These are phyloP conservation scores for Semaprochilodus insignis DNA, from an alignment of 2,797 vertebrate species.

Conservation along the genomic window DNA sequence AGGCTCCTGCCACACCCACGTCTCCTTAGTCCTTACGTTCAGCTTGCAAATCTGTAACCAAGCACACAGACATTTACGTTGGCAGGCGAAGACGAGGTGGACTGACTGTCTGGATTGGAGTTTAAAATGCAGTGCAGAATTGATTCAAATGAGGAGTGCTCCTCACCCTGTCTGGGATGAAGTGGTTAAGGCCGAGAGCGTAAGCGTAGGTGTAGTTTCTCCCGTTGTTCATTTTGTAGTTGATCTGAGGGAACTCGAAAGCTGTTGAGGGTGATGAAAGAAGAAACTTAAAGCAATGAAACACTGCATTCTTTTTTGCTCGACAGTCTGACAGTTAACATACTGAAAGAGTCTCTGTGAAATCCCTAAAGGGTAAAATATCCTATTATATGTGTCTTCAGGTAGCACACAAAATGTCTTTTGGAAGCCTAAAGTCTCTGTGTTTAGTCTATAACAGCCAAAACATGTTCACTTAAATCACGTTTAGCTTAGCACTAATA, in stretches of 20 bases:
- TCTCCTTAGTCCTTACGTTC: constrained; percentile 95
- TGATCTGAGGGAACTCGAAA: constrained; percentile 95
- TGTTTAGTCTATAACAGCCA: too few species aligned
- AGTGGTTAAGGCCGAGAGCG: constrained; percentile 94
- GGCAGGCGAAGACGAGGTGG: not conserved
- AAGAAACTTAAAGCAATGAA: not conserved
- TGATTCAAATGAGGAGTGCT: not conserved
- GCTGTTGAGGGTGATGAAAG: constrained; percentile 55
- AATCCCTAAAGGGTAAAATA: too few species aligned
- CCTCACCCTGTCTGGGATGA: constrained; percentile 94
- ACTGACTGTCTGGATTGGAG: not conserved
- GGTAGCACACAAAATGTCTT: too few species aligned
- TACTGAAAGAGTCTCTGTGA: too few species aligned
- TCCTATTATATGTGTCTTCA: too few species aligned
- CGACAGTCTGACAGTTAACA: too few species aligned
- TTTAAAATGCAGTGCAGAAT: not conserved
- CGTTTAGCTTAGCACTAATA: too few species aligned
- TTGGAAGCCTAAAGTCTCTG: too few species aligned
- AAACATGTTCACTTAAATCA: too few species aligned
- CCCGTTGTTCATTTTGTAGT: constrained; percentile 85
- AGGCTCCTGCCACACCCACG: constrained; percentile 95
- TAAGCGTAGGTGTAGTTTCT: constrained; percentile 92
- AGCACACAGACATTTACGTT: not conserved
- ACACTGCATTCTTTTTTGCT: not conserved
- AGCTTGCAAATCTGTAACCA: constrained; percentile 87